Conservation (phyloP, 2,113 vertebrate species). For the Solea solea region DNA sequence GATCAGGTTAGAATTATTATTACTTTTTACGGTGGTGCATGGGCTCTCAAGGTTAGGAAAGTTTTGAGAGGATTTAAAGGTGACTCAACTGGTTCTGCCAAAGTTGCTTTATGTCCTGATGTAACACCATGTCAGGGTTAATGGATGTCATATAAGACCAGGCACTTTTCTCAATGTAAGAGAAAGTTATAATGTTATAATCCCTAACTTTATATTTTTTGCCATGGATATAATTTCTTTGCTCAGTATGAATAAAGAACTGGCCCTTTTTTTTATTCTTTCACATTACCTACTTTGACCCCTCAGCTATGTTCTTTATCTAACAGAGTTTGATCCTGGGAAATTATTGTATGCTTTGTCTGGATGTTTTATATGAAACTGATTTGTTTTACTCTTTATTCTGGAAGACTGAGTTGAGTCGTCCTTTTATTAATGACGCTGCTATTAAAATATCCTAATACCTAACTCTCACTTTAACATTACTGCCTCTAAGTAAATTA, state of each 20-base stretch:
- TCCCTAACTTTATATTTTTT: conserved; percentile 22
- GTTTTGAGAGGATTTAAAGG: conserved; percentile 80
- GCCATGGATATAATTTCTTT: conserved; percentile 2
- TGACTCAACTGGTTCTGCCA: conserved; percentile 71
- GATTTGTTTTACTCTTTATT: not conserved
- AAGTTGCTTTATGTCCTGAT: conserved; percentile 59
- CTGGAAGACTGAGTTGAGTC: conserved; percentile 78
- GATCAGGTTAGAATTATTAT: conserved; percentile 89
- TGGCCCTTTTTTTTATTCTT: not conserved
- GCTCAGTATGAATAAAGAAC: conserved; percentile 33
- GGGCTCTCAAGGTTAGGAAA: conserved; percentile 86
- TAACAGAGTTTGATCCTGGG: not conserved
- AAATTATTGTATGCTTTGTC: not conserved
- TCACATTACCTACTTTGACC: not conserved
- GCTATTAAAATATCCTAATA: conserved; percentile 81
- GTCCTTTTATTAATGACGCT: conserved; percentile 79
- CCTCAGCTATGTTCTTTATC: conserved; percentile 4
- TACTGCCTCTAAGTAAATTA: conserved; percentile 90
- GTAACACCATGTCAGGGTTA: conserved; percentile 48
- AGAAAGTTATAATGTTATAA: conserved; percentile 9
- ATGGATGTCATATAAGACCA: conserved; percentile 53
- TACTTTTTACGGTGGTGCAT: conserved; percentile 78
- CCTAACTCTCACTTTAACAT: conserved; percentile 92
- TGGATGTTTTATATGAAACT: not conserved
- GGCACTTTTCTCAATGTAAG: conserved; percentile 34